Evolutionary conservation across 2,888 invertebrate genomes (phyloP).

Genomic region (Erebia palarica): DNA sequence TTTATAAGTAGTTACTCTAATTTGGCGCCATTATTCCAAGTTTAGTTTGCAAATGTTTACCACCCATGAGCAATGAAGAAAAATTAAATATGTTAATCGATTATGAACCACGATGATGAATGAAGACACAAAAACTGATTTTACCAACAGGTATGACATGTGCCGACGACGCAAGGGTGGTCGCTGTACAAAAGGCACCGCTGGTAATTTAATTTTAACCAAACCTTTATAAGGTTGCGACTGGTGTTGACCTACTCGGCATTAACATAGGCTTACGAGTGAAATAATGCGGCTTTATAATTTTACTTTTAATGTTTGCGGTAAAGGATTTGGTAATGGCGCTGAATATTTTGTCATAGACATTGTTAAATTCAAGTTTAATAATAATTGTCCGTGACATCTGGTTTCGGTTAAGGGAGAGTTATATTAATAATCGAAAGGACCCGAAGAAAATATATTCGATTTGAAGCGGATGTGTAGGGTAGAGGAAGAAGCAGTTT

Average conservation of each 20-base stretch:
- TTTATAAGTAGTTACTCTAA: slow-evolving; percentile 45
- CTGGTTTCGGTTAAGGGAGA: slow-evolving; percentile 35
- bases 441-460: background rate
- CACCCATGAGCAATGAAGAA: slow-evolving; percentile 17
- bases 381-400: slow-evolving; percentile 24
- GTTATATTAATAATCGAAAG: background rate
- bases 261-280: slow-evolving; percentile 78
- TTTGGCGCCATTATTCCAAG: slow-evolving; percentile 74
- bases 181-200: slow-evolving; percentile 98
- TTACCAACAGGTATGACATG: slow-evolving; percentile 96
- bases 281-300: slow-evolving; percentile 72
- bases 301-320: slow-evolving; percentile 73
- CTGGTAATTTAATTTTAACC: slow-evolving; percentile 89
- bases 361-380: slow-evolving; percentile 41
- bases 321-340: slow-evolving; percentile 82
- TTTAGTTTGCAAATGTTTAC: slow-evolving; percentile 32
- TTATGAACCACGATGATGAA: slow-evolving; percentile 43
- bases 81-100: background rate
- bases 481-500: slow-evolving; percentile 29
- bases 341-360: slow-evolving; percentile 65
- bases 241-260: slow-evolving; percentile 65
- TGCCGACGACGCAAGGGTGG: slow-evolving; percentile 98
- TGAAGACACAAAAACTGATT: slow-evolving; percentile 69
- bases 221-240: slow-evolving; percentile 60
- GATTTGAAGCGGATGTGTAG: background rate